phyloP scores from a whole-genome alignment of 2,888 invertebrate species.

The Dicycla oo region DNA sequence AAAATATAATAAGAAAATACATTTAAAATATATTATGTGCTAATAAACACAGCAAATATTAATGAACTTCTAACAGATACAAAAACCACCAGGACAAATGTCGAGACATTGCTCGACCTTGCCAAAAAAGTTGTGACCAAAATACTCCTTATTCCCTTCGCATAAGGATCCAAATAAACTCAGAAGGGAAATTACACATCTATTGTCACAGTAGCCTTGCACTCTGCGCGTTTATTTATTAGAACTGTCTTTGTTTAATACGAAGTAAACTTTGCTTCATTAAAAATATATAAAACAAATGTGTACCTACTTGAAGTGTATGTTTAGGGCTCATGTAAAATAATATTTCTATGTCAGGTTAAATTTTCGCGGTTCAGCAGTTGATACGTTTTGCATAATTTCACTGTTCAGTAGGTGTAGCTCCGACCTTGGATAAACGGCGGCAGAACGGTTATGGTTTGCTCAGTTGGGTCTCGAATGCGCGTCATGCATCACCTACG shows the following conservation, averaged over 20 bases:
- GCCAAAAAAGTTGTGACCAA: conserved; percentile 29
- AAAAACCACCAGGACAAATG: conserved; percentile 33
- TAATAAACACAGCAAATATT: conserved; percentile 16
- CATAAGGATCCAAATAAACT: conserved; percentile 39
- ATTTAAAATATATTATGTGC: conserved; percentile 1
- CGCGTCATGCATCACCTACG: conserved; percentile 88
- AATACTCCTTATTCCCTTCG: conserved; percentile 40
- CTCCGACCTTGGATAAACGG: conserved; percentile 68
- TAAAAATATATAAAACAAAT: not conserved
- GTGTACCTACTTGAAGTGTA: not conserved
- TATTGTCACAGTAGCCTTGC: conserved; percentile 66
- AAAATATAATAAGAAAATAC: conserved; percentile 3
- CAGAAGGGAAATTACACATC: conserved; percentile 41
- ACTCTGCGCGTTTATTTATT: conserved; percentile 35
- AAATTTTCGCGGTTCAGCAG: conserved; percentile 73
- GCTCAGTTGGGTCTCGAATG: conserved; percentile 78
- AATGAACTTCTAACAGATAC: conserved; percentile 16
- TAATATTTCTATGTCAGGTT: conserved; percentile 55
- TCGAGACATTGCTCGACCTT: conserved; percentile 52
- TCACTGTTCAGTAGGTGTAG: conserved; percentile 70
- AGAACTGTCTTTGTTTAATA: conserved; percentile 20
- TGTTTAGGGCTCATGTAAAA: conserved; percentile 7
- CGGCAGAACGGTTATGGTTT: conserved; percentile 71
- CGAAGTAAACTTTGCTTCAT: not conserved
- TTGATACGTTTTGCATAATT: conserved; percentile 78